These are phyloP conservation scores for Harpagus bidentatus DNA, from an alignment of 2,113 vertebrate genomes.

Conservation along the genomic window DNA sequence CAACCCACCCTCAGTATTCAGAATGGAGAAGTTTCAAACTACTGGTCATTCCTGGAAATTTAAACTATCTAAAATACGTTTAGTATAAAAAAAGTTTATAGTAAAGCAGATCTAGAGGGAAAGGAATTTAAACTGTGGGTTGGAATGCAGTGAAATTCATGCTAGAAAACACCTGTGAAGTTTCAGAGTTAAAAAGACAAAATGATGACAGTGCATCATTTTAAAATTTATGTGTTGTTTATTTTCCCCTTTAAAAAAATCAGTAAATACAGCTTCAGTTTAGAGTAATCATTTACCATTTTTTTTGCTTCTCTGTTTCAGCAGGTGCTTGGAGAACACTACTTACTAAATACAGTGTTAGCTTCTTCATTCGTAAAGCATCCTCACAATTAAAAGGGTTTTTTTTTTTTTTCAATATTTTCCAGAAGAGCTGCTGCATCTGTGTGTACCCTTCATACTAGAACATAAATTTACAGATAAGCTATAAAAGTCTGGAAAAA, in stretches of 20 bases:
- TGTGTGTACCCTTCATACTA: neutral
- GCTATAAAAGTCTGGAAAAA: constrained; percentile 5
- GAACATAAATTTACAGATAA: neutral
- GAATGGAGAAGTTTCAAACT: neutral
- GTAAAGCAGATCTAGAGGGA: neutral
- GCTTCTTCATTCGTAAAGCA: neutral
- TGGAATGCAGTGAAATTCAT: neutral
- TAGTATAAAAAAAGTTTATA: neutral
- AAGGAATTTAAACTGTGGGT: neutral
- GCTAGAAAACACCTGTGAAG: neutral
- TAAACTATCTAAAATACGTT: neutral
- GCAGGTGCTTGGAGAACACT: neutral
- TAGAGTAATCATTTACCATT: neutral
- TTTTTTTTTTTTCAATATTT: neutral
- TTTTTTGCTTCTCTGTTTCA: neutral
- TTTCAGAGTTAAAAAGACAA: neutral
- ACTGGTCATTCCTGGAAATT: neutral
- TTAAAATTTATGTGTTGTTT: neutral
- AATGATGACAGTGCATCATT: neutral
- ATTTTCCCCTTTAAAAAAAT: neutral
- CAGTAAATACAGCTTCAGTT: neutral
- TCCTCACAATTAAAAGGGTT: neutral
- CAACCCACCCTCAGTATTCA: neutral
- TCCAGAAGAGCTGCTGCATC: neutral
- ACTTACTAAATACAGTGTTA: neutral